phyloP scores from a whole-genome alignment of 2,888 invertebrate species.

The Caradrina kadenii region DNA sequence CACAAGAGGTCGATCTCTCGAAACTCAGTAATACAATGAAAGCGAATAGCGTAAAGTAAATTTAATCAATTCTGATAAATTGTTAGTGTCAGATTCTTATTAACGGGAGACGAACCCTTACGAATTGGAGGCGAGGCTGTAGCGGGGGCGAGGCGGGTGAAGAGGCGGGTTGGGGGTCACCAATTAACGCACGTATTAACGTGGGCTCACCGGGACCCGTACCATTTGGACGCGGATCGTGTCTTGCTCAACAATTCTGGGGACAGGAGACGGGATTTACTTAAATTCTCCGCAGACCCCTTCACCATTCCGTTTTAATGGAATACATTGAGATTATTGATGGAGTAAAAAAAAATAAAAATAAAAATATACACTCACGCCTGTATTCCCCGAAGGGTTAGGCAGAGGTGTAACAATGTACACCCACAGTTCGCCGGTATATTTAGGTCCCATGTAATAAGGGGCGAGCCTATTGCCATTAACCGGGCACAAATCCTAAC shows the following conservation, averaged over 20 bases:
- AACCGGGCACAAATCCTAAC: too few species aligned
- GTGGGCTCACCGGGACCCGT: conserved; percentile 59
- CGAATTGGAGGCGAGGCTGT: conserved; percentile 51
- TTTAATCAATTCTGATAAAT: conserved; percentile 64
- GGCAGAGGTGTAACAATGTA: too few species aligned
- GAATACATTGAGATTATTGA: conserved; percentile 60
- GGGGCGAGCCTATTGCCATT: too few species aligned
- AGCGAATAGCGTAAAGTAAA: conserved; percentile 51
- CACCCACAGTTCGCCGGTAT: too few species aligned
- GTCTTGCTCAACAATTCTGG: conserved; percentile 52
- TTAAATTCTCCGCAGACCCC: conserved; percentile 59
- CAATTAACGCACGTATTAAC: conserved; percentile 73
- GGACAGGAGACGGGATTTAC: conserved; percentile 60
- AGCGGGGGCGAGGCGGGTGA: conserved; percentile 31
- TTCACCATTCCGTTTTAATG: conserved; percentile 58
- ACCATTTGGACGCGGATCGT: conserved; percentile 67
- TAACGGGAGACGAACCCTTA: conserved; percentile 62
- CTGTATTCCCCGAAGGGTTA: too few species aligned
- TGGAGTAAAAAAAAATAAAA: too few species aligned
- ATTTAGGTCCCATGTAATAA: too few species aligned
- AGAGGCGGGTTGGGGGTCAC: conserved; percentile 52
- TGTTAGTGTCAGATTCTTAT: conserved; percentile 65
- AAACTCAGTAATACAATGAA: conserved; percentile 46
- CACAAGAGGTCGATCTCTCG: conserved; percentile 23
- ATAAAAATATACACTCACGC: too few species aligned